Evolutionary conservation across 1,140 invertebrate genomes (phyloP).

Genomic region (Bombus superbus): DNA sequence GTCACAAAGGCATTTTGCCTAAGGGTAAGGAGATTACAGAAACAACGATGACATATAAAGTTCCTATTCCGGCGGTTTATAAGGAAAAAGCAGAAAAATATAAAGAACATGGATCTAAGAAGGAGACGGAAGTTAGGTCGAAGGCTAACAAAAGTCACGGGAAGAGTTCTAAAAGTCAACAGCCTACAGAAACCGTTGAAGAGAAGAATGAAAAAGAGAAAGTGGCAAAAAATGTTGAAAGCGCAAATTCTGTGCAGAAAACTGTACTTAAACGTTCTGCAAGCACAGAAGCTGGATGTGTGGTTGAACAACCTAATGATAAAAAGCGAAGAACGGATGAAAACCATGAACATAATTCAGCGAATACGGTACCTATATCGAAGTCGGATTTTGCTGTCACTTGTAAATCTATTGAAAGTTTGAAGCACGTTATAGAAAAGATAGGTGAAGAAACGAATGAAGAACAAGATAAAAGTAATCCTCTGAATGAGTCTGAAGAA

Average conservation of each 20-base stretch:
- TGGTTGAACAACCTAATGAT: slow-evolving; percentile 46
- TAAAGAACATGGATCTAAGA: slow-evolving; percentile 76
- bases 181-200: slow-evolving; percentile 24
- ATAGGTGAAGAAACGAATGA: slow-evolving; percentile 71
- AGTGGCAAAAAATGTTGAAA: slow-evolving; percentile 27
- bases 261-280: slow-evolving; percentile 51
- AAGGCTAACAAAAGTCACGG: slow-evolving; percentile 61
- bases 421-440: slow-evolving; percentile 75
- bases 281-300: slow-evolving; percentile 30
- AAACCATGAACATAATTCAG: slow-evolving; percentile 22
- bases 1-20: slow-evolving; percentile 79
- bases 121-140: slow-evolving; percentile 74
- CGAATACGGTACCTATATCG: slow-evolving; percentile 28
- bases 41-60: slow-evolving; percentile 88
- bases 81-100: slow-evolving; percentile 75
- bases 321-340: slow-evolving; percentile 62
- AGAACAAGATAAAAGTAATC: slow-evolving; percentile 48
- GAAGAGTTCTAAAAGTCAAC: slow-evolving; percentile 51
- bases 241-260: slow-evolving; percentile 54
- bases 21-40: slow-evolving; percentile 82
- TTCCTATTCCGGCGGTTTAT: slow-evolving; percentile 87
- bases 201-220: slow-evolving; percentile 56
- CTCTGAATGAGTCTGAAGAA: not conserved
- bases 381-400: slow-evolving; percentile 68
- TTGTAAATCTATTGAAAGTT: slow-evolving; percentile 77